A percentile compares a stretch with the other conserved stretches of the same genome.
Conservation (phyloP, 2,113 vertebrate species). For the Ophiodon elongatus region DNA sequence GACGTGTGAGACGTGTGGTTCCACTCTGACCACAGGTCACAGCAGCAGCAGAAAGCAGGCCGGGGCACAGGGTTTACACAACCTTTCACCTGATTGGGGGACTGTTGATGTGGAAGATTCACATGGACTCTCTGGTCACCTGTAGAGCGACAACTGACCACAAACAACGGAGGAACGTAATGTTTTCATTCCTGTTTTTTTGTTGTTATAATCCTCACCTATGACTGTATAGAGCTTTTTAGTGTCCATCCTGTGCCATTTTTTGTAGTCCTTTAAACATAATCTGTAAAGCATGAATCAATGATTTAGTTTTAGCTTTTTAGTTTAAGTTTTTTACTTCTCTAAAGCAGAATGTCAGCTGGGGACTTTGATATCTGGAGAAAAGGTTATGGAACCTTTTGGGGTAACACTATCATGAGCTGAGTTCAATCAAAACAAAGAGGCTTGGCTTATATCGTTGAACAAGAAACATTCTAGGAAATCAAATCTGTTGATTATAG, state of each 20-base stretch:
- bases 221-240: background rate
- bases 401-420: background rate
- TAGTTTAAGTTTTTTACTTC: too few relatives aligned
- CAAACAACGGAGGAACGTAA: background rate
- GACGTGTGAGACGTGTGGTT: slow-evolving; percentile 18
- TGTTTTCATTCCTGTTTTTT: background rate
- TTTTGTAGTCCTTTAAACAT: background rate
- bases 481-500: background rate
- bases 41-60: background rate
- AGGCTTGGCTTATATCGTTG: background rate
- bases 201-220: background rate
- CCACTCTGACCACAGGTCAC: slow-evolving; percentile 32
- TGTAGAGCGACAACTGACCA: background rate
- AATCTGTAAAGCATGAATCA: background rate
- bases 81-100: slow-evolving; percentile 53
- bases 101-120: slow-evolving; percentile 26
- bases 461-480: background rate
- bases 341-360: background rate
- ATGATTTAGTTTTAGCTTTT: background rate
- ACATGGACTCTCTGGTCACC: slow-evolving; percentile 17
- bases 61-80: slow-evolving; percentile 22
- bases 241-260: background rate
- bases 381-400: background rate
- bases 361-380: background rate
- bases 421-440: background rate